Base-by-base conservation (phyloP, 1,140 invertebrate genomes). In the Rhyacophila brunnea region DNA sequence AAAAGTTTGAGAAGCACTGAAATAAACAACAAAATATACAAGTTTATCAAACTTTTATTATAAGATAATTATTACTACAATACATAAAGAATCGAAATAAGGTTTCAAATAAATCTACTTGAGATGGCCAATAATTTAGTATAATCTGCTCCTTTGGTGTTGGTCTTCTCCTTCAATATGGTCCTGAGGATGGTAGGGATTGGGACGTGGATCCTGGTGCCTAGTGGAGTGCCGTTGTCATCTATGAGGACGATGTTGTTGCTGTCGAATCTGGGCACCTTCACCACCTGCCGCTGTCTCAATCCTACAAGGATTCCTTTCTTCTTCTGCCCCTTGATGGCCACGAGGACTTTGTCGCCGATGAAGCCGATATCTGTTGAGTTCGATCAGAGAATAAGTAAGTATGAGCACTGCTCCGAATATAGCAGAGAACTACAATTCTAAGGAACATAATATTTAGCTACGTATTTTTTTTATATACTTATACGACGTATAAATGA, bases 181-280 rank as follows among this genome's bases (percentile, higher is more conserved):
- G 89, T 92, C 55, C 96, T 80, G n/a, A 99, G 75, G 44, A 93
- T 83, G 2, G 93, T 90, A 5, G 97, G 97, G 64, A 99, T 91
- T 0, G 97, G 97, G 10, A 94, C 94, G 68, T 91, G 87, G 63
- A 99, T 95, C 60, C 96, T 83, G 2, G 91, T 99, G 18, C 97
- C 97, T 9, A 97, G 74, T 0, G 96, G 95, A 17, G 84, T 90
- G 64, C 95, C 95, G 74, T 87, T 92, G 67, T 99, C 95, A 70
- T 99, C 95, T 50, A 99, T 90, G 0, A 99, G 74, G 1, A 99
- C 96, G 57, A 99, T 72, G 77, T 99, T 99, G 71, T 99, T 99
- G 62, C 87, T 93, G 73, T 99, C 97, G 77, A 93, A 96, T 69
- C 89, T 90, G 0, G 96, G 96, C 28, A 96, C 81, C 72, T 92